Percentiles rank a stretch among this genome's conserved stretches.
These are phyloP conservation scores for Diplosoma virens DNA, from an alignment of 23 tunicate genomes.

Conservation along the genomic window DNA sequence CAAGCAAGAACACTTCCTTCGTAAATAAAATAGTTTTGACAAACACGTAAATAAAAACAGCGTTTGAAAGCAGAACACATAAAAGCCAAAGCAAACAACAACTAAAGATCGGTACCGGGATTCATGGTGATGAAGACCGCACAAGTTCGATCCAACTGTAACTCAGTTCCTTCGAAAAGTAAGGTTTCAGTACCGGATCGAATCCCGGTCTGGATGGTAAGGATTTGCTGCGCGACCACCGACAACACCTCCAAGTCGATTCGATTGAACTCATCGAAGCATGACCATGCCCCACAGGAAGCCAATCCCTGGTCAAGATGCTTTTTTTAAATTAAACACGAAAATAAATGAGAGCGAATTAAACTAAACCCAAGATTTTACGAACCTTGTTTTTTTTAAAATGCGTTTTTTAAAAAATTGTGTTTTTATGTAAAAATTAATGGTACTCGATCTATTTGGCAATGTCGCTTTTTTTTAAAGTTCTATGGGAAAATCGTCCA, in stretches of 20 bases:
- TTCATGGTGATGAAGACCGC: slow-evolving; percentile 99
- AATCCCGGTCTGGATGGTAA: slow-evolving; percentile 94
- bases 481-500: no score
- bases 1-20: no score
- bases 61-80: no score
- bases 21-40: no score
- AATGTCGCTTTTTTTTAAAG: no score
- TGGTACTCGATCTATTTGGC: no score
- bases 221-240: slow-evolving; percentile 98
- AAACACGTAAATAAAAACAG: no score
- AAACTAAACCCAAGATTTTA: background rate
- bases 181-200: slow-evolving; percentile 72
- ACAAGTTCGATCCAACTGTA: slow-evolving; percentile 87
- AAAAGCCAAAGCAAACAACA: no score
- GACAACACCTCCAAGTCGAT: slow-evolving; percentile 94
- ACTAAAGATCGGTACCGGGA: no score
- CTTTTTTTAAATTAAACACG: background rate
- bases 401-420: no score
- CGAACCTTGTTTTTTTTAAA: background rate
- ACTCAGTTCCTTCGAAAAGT: slow-evolving; percentile 98
- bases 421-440: no score
- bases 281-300: slow-evolving; percentile 95
- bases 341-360: background rate
- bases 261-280: slow-evolving; percentile 90
- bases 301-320: slow-evolving; percentile 67